Conservation (phyloP, 2,888 invertebrate genomes). For the Nineta flava region DNA sequence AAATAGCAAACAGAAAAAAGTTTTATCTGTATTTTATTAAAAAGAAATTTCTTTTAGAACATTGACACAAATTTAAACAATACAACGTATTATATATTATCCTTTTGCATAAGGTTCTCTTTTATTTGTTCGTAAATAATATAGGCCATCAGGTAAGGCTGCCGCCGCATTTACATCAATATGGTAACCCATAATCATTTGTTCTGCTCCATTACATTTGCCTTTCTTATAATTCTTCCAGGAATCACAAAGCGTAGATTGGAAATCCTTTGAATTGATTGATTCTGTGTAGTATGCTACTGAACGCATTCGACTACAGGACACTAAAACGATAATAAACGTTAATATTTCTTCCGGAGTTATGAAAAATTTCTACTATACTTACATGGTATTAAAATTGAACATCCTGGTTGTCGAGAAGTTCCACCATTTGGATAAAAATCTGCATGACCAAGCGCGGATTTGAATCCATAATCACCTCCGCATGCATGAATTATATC, state of each 20-base stretch:
- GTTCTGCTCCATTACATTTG: conserved; percentile 15
- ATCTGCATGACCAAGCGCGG: neutral
- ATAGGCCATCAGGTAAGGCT: neutral
- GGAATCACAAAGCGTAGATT: conserved; percentile 24
- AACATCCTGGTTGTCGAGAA: neutral
- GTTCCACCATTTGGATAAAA: neutral
- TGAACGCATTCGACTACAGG: conserved; percentile 30
- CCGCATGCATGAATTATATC: conserved; percentile 28
- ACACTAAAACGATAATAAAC: conserved; percentile 20
- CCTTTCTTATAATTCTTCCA: conserved; percentile 22
- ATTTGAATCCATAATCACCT: conserved; percentile 13
- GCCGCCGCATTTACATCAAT: neutral
- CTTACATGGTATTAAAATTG: neutral
- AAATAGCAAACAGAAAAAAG: no score
- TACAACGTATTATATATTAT: neutral
- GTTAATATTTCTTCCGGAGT: no score
- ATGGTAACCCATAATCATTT: neutral
- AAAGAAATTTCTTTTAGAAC: no score
- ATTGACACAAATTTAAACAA: no score
- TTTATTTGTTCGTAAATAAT: conserved; percentile 1
- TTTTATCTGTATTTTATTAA: no score
- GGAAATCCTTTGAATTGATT: conserved; percentile 23
- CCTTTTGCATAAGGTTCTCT: neutral
- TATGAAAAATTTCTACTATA: neutral
- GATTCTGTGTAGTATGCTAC: conserved; percentile 32